Evolutionary conservation across 35 echinoderm and acorn worm genomes (phyloP).

Genomic region (Holothuria glaberrima): DNA sequence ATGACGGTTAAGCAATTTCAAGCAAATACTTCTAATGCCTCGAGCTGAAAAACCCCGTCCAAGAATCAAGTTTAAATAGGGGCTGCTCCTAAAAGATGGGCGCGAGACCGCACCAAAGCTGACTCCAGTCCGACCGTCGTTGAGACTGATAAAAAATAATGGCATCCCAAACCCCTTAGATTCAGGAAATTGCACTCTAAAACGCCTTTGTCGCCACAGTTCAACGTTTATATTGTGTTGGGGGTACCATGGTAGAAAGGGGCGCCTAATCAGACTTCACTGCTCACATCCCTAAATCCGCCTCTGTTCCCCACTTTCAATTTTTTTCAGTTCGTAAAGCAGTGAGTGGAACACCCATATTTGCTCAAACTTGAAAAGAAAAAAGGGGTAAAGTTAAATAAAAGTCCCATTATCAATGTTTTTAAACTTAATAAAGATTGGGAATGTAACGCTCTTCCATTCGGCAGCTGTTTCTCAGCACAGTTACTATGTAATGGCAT

Average conservation of each 20-base stretch:
- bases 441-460: conserved; percentile 7
- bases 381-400: not conserved
- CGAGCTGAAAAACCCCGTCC: conserved; percentile 9
- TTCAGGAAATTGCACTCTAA: too few relatives aligned
- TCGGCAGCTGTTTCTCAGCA: conserved; percentile 13
- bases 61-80: not conserved
- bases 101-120: not conserved
- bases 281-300: conserved; percentile 4
- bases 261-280: too few relatives aligned
- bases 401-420: not conserved
- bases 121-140: not conserved
- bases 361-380: conserved; percentile 8
- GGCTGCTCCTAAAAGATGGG: not conserved
- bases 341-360: not conserved
- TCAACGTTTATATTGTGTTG: too few relatives aligned
- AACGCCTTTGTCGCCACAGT: too few relatives aligned
- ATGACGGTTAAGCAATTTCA: not conserved
- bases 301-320: not conserved
- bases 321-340: conserved; percentile 3
- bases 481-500: conserved; percentile 1
- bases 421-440: conserved; percentile 8
- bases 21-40: not conserved
- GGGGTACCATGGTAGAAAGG: too few relatives aligned
- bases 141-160: not conserved
- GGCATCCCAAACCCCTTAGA: too few relatives aligned